phyloP scores from a whole-genome alignment of 2,797 vertebrate genomes.

The Gambelia wislizenii region DNA sequence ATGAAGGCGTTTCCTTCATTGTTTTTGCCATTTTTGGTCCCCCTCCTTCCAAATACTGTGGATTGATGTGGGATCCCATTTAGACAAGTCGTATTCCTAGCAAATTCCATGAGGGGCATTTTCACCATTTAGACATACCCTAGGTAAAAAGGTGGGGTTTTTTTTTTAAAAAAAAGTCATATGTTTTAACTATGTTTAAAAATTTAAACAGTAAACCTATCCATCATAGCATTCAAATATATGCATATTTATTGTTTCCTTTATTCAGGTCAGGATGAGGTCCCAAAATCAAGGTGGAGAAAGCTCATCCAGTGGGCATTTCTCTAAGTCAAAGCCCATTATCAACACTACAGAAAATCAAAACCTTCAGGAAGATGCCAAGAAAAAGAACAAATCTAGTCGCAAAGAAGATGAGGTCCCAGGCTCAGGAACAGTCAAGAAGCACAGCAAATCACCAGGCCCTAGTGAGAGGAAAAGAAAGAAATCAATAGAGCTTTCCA shows the following conservation, averaged over 20 bases:
- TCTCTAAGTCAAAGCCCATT: conserved; percentile 83
- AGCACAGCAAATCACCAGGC: conserved; percentile 78
- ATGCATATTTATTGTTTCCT: conserved; percentile 45
- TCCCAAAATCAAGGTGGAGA: conserved; percentile 89
- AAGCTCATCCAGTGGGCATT: conserved; percentile 81
- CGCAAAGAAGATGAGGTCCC: conserved; percentile 82
- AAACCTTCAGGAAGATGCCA: conserved; percentile 80
- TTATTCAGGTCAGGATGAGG: conserved; percentile 87
- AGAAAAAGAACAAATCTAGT: conserved; percentile 84
- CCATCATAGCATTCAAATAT: conserved; percentile 41
- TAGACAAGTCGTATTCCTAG: too few relatives aligned
- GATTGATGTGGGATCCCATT: too few relatives aligned
- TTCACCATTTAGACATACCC: too few relatives aligned
- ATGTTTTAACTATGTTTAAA: not conserved
- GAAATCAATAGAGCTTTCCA: conserved; percentile 84
- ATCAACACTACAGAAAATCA: conserved; percentile 81
- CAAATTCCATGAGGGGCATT: too few relatives aligned
- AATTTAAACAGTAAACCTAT: conserved; percentile 15
- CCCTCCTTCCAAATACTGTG: too few relatives aligned
- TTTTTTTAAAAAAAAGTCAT: not conserved
- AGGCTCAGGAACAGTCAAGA: conserved; percentile 86
- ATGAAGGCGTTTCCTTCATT: too few relatives aligned
- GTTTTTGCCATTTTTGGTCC: too few relatives aligned
- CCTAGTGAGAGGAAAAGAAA: conserved; percentile 73
- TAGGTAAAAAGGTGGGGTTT: not conserved